These are phyloP conservation scores for Ormyrus rosae DNA, from an alignment of 2,888 invertebrate genomes.

Conservation along the genomic window DNA sequence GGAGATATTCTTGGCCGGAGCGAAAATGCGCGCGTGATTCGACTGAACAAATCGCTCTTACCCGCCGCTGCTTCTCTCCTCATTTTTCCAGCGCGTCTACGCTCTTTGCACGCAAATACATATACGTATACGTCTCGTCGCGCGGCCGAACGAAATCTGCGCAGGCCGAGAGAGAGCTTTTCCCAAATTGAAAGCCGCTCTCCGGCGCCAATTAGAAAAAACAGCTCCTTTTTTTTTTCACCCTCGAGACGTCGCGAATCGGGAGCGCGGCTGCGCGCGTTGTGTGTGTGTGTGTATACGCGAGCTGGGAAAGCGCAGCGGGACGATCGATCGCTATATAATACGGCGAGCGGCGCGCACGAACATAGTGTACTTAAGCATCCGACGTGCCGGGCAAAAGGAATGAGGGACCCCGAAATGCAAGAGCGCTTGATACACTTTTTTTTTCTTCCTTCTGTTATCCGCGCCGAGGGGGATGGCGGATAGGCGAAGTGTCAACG, in stretches of 20 bases:
- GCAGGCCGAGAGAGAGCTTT: no score
- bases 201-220: constrained; percentile 9
- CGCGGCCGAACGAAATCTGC: no score
- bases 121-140: no score
- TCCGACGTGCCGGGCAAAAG: constrained; percentile 37
- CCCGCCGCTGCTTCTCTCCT: not conserved
- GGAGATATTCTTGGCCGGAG: constrained; percentile 46
- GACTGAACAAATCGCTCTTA: constrained; percentile 36
- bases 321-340: constrained; percentile 41
- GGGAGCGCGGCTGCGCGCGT: not conserved
- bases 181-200: constrained; percentile 16
- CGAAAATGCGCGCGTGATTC: constrained; percentile 51
- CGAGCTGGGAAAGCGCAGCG: constrained; percentile 38
- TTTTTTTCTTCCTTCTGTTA: not conserved
- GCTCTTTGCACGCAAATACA: not conserved
- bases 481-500: constrained; percentile 4
- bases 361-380: constrained; percentile 37
- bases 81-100: not conserved
- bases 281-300: not conserved
- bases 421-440: not conserved
- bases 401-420: constrained; percentile 7
- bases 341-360: constrained; percentile 2
- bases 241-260: not conserved
- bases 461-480: not conserved
- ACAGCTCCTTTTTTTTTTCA: not conserved